These are phyloP conservation scores for Ictalurus punctatus DNA, from an alignment of 2,113 vertebrate species.

Conservation along the genomic window DNA sequence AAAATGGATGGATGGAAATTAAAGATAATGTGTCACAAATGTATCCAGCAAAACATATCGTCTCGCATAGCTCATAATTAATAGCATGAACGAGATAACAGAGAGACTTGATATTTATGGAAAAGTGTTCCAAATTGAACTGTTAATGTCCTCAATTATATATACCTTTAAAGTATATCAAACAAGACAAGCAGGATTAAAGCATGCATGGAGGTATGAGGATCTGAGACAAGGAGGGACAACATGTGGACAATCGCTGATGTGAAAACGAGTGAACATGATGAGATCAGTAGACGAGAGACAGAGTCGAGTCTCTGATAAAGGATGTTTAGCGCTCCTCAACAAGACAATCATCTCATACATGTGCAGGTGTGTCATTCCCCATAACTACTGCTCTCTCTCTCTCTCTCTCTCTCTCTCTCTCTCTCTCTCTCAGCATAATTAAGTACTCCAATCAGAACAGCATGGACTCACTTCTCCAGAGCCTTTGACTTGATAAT, in stretches of 20 bases:
- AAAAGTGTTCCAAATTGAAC: not conserved
- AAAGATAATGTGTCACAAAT: not conserved
- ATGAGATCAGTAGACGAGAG: slow-evolving; percentile 60
- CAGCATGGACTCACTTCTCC: slow-evolving; percentile 75
- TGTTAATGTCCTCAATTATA: not conserved
- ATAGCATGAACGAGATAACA: not conserved
- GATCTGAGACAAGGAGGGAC: slow-evolving; percentile 18
- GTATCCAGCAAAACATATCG: not conserved
- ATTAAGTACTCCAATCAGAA: slow-evolving; percentile 80
- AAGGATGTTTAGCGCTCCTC: slow-evolving; percentile 53
- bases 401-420: slow-evolving; percentile 64
- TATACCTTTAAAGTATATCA: not conserved
- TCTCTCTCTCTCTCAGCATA: slow-evolving; percentile 74
- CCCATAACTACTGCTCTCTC: not conserved
- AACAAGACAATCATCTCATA: not conserved
- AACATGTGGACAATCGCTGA: slow-evolving; percentile 38
- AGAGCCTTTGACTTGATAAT: slow-evolving; percentile 72
- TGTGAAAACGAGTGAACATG: slow-evolving; percentile 34
- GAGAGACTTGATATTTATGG: not conserved
- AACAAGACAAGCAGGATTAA: not conserved
- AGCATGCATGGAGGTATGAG: not conserved
- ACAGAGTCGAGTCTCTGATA: slow-evolving; percentile 69
- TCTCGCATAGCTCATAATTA: not conserved
- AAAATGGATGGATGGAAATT: not conserved
- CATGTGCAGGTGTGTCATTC: slow-evolving; percentile 28